Evolutionary conservation across 2,113 vertebrate species (phyloP), one percentile per base, ranked within the genome.

Genomic region (Protobothrops mucrosquamatus): DNA sequence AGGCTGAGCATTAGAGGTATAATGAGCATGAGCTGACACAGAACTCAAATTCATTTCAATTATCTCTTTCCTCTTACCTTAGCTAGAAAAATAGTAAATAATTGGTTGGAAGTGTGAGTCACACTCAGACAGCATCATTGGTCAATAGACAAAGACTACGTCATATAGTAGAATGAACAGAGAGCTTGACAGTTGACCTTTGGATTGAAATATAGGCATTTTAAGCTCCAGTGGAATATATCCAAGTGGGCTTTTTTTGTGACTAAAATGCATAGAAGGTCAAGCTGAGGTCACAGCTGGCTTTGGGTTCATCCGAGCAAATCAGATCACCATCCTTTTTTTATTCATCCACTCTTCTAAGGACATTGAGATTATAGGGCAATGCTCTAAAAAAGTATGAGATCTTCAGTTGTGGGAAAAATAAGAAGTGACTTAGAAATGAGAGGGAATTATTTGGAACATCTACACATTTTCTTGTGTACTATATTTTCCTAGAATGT

Each of bases 141-240:
- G 92, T 91, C 92, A 95, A 51, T 74, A 96, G 94, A 95, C 95
- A 95, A 96, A 95, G 92, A 91, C 92, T 87, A 91, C 88, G 94
- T 92, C 96, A 95, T 95, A 96, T 94, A 95, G 93, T 94, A 94
- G 24, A 95, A 94, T 90, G 92, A 95, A 92, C 93, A 95, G 86
- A 95, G 93, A 96, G 94, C 85, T 92, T 95, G 59, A 90, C 81
- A 43, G 56, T 81, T 92, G 94, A 97, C 96, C 96, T 97, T 96
- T 97, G 94, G 91, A 97, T 93, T 96, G 95, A 96, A 97, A 97
- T 96, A 95, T 94, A 96, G 95, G 94, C 95, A 96, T 97, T 97
- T 97, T 97, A 97, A 97, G 97, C 96, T 96, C 95, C 95, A 96
- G 93, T 96, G 97, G 95, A 97, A 97, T 97, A 95, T 94, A 97